Percentiles rank a stretch among this genome's conserved stretches.
phyloP scores from a whole-genome alignment of 2,888 invertebrate species.

The Hypercompe scribonia region DNA sequence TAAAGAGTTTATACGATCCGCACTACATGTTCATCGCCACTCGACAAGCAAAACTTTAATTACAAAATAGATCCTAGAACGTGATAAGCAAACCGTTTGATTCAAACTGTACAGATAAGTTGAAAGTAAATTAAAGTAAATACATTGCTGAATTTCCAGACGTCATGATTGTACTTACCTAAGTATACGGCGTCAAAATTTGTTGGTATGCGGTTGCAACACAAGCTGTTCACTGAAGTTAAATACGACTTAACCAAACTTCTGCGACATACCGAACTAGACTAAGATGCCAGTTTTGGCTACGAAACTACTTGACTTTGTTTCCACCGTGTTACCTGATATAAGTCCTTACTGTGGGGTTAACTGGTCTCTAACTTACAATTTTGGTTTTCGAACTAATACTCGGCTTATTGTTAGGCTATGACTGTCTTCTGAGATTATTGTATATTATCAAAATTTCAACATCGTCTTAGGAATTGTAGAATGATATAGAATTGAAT shows the following conservation, averaged over 20 bases:
- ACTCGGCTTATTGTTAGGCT: conserved; percentile 19
- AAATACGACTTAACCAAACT: conserved; percentile 83
- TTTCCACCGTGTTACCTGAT: conserved; percentile 52
- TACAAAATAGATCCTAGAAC: conserved; percentile 52
- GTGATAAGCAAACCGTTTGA: conserved; percentile 61
- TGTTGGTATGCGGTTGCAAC: conserved; percentile 79
- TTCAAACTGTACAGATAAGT: conserved; percentile 58
- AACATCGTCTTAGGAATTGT: conserved; percentile 10
- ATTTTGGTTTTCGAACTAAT: conserved; percentile 29
- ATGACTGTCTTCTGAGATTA: conserved; percentile 5
- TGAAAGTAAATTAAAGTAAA: conserved; percentile 66
- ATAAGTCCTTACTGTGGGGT: conserved; percentile 29
- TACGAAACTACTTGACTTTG: conserved; percentile 68
- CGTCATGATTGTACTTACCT: conserved; percentile 62
- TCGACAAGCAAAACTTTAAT: conserved; percentile 57
- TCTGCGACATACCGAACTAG: conserved; percentile 75
- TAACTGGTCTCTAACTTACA: conserved; percentile 28
- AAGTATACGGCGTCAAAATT: conserved; percentile 79
- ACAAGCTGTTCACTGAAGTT: conserved; percentile 81
- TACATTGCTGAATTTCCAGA: conserved; percentile 42
- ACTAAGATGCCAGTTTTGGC: conserved; percentile 76
- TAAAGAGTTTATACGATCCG: conserved; percentile 28
- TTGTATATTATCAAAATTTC: conserved; percentile 11
- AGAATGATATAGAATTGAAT: conserved; percentile 15
- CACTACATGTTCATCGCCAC: conserved; percentile 26